These are phyloP conservation scores for Peromyscus californicus DNA, from an alignment of 2,113 vertebrate species.

Conservation along the genomic window DNA sequence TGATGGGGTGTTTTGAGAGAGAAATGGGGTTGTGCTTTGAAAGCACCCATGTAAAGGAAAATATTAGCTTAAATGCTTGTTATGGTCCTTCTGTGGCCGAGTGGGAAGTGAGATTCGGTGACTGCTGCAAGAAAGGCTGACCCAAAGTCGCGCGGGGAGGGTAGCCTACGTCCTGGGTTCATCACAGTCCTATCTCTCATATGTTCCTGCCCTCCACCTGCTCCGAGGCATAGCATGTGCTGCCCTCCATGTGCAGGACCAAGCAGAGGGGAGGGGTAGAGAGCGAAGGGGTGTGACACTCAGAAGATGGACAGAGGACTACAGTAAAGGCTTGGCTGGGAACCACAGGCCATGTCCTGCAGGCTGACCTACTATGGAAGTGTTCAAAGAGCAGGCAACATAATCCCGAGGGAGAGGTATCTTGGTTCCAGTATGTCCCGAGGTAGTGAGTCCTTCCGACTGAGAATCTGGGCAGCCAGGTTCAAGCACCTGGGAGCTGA, in stretches of 20 bases:
- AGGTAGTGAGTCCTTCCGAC: not conserved
- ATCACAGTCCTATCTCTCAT: not conserved
- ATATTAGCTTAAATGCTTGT: not conserved
- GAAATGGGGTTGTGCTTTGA: not conserved
- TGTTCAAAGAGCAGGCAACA: not conserved
- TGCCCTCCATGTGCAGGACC: not conserved
- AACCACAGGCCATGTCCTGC: not conserved
- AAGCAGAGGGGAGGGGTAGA: not conserved
- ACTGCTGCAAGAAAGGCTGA: not conserved
- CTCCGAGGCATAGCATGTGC: not conserved
- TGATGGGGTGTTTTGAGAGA: not conserved
- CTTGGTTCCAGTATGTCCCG: not conserved
- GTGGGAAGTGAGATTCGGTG: accelerated
- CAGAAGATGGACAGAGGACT: not conserved
- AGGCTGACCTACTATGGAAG: not conserved
- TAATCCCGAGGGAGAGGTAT: not conserved
- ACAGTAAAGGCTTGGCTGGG: not conserved
- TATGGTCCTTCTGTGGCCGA: not conserved
- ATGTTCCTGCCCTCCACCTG: not conserved
- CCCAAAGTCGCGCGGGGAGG: no score
- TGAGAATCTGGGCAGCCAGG: not conserved
- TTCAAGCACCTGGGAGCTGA: not conserved
- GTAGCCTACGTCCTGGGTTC: not conserved
- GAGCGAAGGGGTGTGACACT: not conserved
- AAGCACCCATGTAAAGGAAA: not conserved